Conservation (phyloP, 2,797 vertebrate species). For the Ceryle rudis region DNA sequence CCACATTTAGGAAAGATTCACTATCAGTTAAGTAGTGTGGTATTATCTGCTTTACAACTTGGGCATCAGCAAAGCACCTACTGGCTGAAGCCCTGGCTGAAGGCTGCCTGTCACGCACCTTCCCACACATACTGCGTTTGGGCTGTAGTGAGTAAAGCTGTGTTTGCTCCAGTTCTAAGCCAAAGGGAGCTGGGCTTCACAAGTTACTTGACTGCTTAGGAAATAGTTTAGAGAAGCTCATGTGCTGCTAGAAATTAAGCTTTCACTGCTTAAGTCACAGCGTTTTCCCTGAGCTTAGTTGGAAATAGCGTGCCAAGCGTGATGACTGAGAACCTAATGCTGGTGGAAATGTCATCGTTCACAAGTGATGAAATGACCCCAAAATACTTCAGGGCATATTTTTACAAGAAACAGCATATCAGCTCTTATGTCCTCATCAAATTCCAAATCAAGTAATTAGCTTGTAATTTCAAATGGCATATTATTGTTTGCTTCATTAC, state of each 20-base stretch:
- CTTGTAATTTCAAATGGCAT: constrained; percentile 33
- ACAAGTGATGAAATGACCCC: not conserved
- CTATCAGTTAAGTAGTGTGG: not conserved
- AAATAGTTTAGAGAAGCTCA: not conserved
- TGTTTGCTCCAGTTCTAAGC: not conserved
- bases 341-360: not conserved
- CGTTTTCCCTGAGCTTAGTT: not conserved
- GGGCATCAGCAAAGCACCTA: constrained; percentile 8
- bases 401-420: constrained; percentile 7
- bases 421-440: constrained; percentile 33
- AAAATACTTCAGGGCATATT: not conserved
- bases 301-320: not conserved
- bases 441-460: constrained; percentile 53
- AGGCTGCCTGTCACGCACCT: constrained; percentile 30
- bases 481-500: constrained; percentile 55
- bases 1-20: not conserved
- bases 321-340: not conserved
- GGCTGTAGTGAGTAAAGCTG: not conserved
- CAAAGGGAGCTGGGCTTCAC: not conserved
- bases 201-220: not conserved
- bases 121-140: not conserved
- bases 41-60: not conserved
- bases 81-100: constrained; percentile 36
- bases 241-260: not conserved
- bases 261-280: not conserved